Evolutionary conservation across 2,113 vertebrate genomes (phyloP).

Genomic region (Scolopax mira): DNA sequence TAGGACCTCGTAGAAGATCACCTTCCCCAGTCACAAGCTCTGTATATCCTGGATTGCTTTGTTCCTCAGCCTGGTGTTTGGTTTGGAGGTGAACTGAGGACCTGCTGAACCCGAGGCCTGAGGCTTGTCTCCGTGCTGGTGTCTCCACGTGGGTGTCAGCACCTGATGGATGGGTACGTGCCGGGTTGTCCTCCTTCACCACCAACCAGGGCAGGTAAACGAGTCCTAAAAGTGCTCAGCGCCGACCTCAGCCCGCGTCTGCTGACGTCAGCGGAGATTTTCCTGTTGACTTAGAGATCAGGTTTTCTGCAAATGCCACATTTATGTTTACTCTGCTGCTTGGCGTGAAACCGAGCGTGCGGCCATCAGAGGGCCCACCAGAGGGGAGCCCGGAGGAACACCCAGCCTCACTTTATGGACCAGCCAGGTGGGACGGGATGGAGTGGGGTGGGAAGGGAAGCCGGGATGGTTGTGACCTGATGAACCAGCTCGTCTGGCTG

Average conservation of each 20-base stretch:
- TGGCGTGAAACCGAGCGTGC: fast-evolving
- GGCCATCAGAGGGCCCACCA: background rate
- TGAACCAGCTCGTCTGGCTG: slow-evolving; percentile 39
- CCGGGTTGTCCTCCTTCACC: background rate
- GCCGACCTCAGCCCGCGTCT: fast-evolving
- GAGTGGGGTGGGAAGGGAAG: background rate
- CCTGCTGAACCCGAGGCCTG: background rate
- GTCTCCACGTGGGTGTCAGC: fast-evolving
- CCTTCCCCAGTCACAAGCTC: background rate
- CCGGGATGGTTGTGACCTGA: slow-evolving; percentile 3
- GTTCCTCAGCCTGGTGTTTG: background rate
- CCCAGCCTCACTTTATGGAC: fast-evolving
- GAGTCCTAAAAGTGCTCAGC: background rate
- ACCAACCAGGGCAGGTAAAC: fast-evolving
- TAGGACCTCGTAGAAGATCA: background rate
- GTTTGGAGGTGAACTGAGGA: background rate
- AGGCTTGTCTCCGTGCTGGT: no score
- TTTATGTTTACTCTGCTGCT: background rate
- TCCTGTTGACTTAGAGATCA: background rate
- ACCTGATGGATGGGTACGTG: fast-evolving
- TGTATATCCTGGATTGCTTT: background rate
- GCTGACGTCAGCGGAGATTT: background rate
- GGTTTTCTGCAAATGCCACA: background rate
- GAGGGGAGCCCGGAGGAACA: background rate
- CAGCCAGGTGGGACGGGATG: background rate